These are phyloP conservation scores for Ophion obscuratus DNA, from an alignment of 2,888 invertebrate species.

Conservation along the genomic window DNA sequence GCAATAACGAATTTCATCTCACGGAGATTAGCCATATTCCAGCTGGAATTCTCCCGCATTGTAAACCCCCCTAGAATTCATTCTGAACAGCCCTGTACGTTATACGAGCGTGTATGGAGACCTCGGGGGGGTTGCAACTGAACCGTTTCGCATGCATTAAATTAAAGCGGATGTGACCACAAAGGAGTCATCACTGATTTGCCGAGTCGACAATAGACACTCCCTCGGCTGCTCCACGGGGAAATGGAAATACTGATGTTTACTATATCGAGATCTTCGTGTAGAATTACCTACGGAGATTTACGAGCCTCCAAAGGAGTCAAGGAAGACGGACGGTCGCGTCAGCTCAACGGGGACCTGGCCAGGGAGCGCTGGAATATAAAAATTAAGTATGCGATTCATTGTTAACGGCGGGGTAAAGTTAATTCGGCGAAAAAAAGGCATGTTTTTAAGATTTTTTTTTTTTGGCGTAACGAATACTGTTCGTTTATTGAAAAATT, in stretches of 20 bases:
- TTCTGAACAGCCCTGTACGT: conserved; percentile 8
- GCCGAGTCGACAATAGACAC: conserved; percentile 37
- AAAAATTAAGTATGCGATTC: not conserved
- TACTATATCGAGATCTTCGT: conserved; percentile 1
- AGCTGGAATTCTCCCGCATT: too few relatives aligned
- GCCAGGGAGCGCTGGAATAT: not conserved
- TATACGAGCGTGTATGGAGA: not conserved
- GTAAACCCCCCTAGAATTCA: too few relatives aligned
- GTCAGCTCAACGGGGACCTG: not conserved
- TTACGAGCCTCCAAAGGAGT: conserved; percentile 4
- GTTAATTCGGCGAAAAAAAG: too few relatives aligned
- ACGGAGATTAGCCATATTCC: too few relatives aligned
- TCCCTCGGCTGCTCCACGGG: conserved; percentile 27
- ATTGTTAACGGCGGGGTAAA: too few relatives aligned
- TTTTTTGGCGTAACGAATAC: too few relatives aligned
- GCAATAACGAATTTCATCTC: too few relatives aligned
- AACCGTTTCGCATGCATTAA: conserved; percentile 29
- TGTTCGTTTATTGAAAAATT: too few relatives aligned
- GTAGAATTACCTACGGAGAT: conserved; percentile 10
- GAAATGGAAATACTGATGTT: conserved; percentile 28
- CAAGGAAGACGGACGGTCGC: not conserved
- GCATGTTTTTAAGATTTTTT: too few relatives aligned
- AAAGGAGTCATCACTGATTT: conserved; percentile 45
- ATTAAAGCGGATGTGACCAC: conserved; percentile 43
- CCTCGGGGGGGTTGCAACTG: conserved; percentile 24